A percentile compares a stretch with the other conserved stretches of the same genome.
Conservation (phyloP, 1,140 invertebrate genomes). For the Ylistrum balloti region DNA sequence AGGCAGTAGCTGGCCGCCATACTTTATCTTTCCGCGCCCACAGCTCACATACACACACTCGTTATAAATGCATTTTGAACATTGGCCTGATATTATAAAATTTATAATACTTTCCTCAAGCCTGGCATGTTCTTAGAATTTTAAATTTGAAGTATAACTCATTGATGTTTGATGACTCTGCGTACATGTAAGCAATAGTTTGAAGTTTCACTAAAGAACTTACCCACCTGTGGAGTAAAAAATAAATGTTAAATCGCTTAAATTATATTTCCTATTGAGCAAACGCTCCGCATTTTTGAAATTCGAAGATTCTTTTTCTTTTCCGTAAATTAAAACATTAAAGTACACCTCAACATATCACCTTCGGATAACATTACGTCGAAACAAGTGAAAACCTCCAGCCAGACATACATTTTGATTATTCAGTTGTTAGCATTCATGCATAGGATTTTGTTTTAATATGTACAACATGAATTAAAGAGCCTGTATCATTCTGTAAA, state of each 20-base stretch:
- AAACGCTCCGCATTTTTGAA: too few species aligned
- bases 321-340: too few species aligned
- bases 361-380: neutral
- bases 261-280: neutral
- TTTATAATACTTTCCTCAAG: neutral
- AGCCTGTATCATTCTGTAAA: neutral
- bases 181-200: too few species aligned
- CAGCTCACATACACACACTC: neutral
- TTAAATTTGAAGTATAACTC: neutral
- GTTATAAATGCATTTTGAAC: slow-evolving; percentile 40
- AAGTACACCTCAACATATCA: neutral
- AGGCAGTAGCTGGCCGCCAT: neutral
- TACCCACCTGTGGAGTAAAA: too few species aligned
- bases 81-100: neutral
- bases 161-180: neutral
- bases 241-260: neutral
- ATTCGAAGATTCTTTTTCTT: too few species aligned
- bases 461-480: neutral
- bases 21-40: neutral
- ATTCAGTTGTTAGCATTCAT: too few species aligned
- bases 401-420: neutral
- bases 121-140: neutral
- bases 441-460: neutral
- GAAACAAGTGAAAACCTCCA: neutral
- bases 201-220: too few species aligned